Base-by-base conservation (phyloP, 2,888 invertebrate genomes). In the Drosophila mettleri region DNA sequence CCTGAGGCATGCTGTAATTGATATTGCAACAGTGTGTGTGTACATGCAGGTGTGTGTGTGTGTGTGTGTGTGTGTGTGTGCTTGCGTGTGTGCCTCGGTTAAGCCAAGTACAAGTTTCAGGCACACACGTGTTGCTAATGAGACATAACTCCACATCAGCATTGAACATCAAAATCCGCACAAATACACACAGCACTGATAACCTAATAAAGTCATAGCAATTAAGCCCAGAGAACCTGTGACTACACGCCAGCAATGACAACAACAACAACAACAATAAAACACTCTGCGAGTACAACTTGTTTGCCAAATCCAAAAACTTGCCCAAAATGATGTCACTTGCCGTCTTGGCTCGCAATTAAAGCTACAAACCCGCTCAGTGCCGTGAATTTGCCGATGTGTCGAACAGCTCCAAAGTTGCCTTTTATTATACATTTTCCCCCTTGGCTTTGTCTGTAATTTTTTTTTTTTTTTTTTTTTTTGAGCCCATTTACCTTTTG, bases 1-100 rank as follows among this genome's bases (percentile, higher is more conserved):
- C 85, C 84, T 78, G 86, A 82, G 87, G 85, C 83, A 85, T 86
- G 87, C 87, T 85, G 87, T 86, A 86, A 86, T 86, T 86, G 85
- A 86, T 86, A 86, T 86, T 86, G 78, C 85, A 84, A 69, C 74
- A 73, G 86, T 45, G 27, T 45, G 27, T 78, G 86, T 45, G 5
- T 10, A n/a, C n/a, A n/a, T n/a, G n/a, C n/a, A n/a, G n/a, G 16
- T 76, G 86, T 86, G 38, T 83, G 68, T 38, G 68, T 70, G 16
- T 55, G 34, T 29, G 5, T 48, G n/a, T 52, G 22, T 20, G 4
- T 20, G 12, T 38, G 24, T 51, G 8, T 39, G 8, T 33, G 12
- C 43, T 27, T 41, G 1, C 31, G 24, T 57, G 27, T 54, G 18
- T 58, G 18, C 52, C 18, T 61, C 33, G 29, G 31, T 36, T 41